phyloP scores from a whole-genome alignment of 2,888 invertebrate species.

The Andrena hattorfiana region DNA sequence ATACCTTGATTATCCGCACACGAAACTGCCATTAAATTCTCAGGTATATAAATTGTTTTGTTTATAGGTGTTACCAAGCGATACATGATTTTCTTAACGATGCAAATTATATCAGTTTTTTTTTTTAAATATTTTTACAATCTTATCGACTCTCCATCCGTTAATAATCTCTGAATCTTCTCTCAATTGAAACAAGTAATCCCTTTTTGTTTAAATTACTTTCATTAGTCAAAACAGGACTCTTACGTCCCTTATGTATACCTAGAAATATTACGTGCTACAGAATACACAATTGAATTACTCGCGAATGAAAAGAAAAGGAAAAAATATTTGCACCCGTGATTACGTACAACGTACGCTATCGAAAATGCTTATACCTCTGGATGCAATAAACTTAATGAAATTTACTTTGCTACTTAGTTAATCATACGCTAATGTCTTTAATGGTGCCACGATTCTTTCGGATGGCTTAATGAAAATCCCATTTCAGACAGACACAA shows the following conservation, averaged over 20 bases:
- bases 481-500: slow-evolving; percentile 38
- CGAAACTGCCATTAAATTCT: slow-evolving; percentile 34
- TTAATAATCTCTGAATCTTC: slow-evolving; percentile 24
- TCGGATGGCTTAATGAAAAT: slow-evolving; percentile 31
- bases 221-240: slow-evolving; percentile 57
- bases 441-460: slow-evolving; percentile 26
- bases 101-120: slow-evolving; percentile 32
- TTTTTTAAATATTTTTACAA: slow-evolving; percentile 38
- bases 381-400: slow-evolving; percentile 35
- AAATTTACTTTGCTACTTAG: slow-evolving; percentile 25
- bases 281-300: slow-evolving; percentile 40
- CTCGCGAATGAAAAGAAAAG: slow-evolving; percentile 21
- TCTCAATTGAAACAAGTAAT: slow-evolving; percentile 41
- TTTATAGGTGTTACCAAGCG: slow-evolving; percentile 34
- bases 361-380: slow-evolving; percentile 29
- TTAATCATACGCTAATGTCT: slow-evolving; percentile 21
- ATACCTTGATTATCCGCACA: slow-evolving; percentile 38
- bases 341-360: slow-evolving; percentile 23
- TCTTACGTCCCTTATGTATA: slow-evolving; percentile 21
- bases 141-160: slow-evolving; percentile 20
- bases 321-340: slow-evolving; percentile 6
- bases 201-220: slow-evolving; percentile 49
- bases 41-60: slow-evolving; percentile 20
- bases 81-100: slow-evolving; percentile 28
- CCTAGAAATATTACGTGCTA: slow-evolving; percentile 51